Evolutionary conservation across 2,888 invertebrate genomes (phyloP), one percentile per base, ranked within the genome.

Genomic region (Harpalus rubripes): DNA sequence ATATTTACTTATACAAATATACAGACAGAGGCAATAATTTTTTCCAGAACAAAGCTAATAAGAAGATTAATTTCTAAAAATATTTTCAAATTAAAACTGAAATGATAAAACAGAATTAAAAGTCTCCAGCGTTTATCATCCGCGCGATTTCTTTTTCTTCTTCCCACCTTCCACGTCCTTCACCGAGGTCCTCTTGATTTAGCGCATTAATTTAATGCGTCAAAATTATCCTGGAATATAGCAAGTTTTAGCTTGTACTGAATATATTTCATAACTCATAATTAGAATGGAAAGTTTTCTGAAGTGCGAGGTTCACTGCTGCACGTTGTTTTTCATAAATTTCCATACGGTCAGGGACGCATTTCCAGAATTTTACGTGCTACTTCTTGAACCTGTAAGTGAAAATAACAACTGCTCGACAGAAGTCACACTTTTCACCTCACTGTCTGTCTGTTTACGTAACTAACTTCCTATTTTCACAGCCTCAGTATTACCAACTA

Each of bases 191-290:
- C 59, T 59, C 82, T 82, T 82, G 82, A 82, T 68, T 82, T 82
- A 82, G 82, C 68, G 59, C 68, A 82, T 59, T 82, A 82, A 82
- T 82, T 68, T 82, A 82, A 82, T 82, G 82, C 82, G 68, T 82
- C 82, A 56, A 74, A 82, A 82, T 82, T 82, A 82, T 82, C 82
- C 82, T 59, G 68, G 74, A 68, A 56, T 68, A 74, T 68, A 58
- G 82, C 59, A 56, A 74, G 59, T 72, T 82, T 81, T 82, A 58
- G 82, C 82, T 82, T 82, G 72, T 82, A 63, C 74, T 82, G 82
- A 82, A 82, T 82, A 82, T 82, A 82, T 82, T 82, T 82, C 82
- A 82, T 82, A 82, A 82, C 82, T 82, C 82, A 82, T 82, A 82
- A 82, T 82, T 82, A 74, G 72, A 82, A 72, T 82, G 68, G 39